A percentile compares a stretch with the other conserved stretches of the same genome.
These are phyloP conservation scores for Laterallus jamaicensis DNA, from an alignment of 2,113 vertebrate genomes.

Conservation along the genomic window DNA sequence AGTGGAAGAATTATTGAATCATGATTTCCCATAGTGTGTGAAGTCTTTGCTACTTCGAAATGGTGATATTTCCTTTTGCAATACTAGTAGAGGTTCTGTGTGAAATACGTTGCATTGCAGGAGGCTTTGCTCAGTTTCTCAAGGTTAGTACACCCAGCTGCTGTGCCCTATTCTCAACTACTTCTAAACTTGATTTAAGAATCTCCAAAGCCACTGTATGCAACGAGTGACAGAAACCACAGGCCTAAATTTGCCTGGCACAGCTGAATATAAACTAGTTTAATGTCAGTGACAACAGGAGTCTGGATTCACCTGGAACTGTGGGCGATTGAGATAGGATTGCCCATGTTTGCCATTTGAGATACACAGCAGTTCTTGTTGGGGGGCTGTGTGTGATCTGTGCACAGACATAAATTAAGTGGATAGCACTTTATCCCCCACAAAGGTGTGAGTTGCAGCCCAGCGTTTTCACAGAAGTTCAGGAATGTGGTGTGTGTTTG, in stretches of 20 bases:
- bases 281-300: not conserved
- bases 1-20: not conserved
- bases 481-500: not conserved
- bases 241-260: not conserved
- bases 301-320: not conserved
- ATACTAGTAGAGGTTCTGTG: not conserved
- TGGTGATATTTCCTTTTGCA: not conserved
- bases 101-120: not conserved
- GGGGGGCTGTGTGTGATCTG: not conserved
- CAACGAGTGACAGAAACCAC: not conserved
- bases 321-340: not conserved
- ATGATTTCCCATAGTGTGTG: not conserved
- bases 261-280: not conserved
- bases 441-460: not conserved
- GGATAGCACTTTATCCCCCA: not conserved
- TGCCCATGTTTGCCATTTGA: not conserved
- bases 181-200: not conserved
- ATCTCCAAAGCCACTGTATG: not conserved
- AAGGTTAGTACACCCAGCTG: not conserved
- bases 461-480: not conserved
- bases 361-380: not conserved
- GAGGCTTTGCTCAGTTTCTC: not conserved
- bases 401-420: not conserved
- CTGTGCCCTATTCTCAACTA: not conserved
- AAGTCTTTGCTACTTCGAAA: not conserved